These are phyloP conservation scores for Doryteuthis pealeii DNA, from an alignment of 1,140 invertebrate species.

Conservation along the genomic window DNA sequence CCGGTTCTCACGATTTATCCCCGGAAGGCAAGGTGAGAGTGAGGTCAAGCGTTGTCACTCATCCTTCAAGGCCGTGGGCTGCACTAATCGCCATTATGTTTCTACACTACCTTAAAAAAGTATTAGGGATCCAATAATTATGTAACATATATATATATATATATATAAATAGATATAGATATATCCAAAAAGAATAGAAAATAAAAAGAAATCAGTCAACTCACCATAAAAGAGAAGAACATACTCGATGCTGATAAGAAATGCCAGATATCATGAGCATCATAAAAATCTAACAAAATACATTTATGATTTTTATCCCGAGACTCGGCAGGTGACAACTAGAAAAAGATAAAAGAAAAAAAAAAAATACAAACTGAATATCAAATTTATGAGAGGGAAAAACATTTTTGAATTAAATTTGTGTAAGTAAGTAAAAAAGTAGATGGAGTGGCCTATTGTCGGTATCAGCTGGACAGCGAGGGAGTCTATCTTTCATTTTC, in stretches of 20 bases:
- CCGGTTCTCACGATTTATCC: no score
- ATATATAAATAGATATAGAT: no score
- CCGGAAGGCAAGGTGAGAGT: no score
- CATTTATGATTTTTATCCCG: slow-evolving; percentile 76
- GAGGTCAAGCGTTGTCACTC: no score
- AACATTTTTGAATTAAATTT: background rate
- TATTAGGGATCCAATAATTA: no score
- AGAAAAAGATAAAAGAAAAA: slow-evolving; percentile 23
- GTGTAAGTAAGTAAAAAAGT: background rate
- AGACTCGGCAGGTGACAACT: slow-evolving; percentile 77
- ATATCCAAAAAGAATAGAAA: background rate
- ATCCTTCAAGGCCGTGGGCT: no score
- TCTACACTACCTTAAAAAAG: no score
- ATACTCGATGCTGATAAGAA: slow-evolving; percentile 81
- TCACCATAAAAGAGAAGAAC: slow-evolving; percentile 78
- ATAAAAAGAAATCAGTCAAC: background rate
- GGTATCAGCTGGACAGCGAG: no score
- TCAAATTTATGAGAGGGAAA: background rate
- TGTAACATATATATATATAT: no score
- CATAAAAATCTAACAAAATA: slow-evolving; percentile 77
- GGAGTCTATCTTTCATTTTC: no score
- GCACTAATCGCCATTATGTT: no score
- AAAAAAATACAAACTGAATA: background rate
- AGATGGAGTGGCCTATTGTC: no score
- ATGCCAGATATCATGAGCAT: slow-evolving; percentile 89